Base-by-base conservation (phyloP, 1,140 invertebrate genomes). In the Prorops nasuta region DNA sequence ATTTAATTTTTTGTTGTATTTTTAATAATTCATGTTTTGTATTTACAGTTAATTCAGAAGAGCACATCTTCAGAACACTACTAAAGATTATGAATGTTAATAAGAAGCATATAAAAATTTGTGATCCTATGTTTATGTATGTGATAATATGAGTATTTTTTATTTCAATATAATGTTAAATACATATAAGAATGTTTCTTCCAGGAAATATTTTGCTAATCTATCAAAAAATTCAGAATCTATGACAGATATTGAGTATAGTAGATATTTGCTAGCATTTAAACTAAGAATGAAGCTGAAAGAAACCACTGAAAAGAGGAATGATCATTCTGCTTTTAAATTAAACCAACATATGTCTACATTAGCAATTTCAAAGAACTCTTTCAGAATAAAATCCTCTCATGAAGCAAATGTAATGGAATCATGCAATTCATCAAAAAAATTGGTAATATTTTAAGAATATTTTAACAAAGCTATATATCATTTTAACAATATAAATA, bases 41-140 rank as follows among this genome's bases (percentile, higher is more conserved):
- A n/a, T 51, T 49, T 61, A 28, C 32, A 75, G 72, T 64, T 54
- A 66, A 72, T 34, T 76, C 72, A 46, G 63, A 67, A 15, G 68
- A 73, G 22, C 63, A 75, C 48, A 66, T 76, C 37, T 67, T 69
- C 34, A 68, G 63, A 56, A 63, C 69, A 39, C 53, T 77, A 32
- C 55, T 75, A 7, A 66, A 62, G 51, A 58, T 61, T 22, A 66
- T 62, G 47, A 49, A 61, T 21, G 55, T 46, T 7, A 56, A 54
- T 6, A 53, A 66, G 38, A 56, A 64, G 44, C 60, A 64, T 47
- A 49, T 28, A 12, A 52, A 66, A 56, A 63, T 77, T 50, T 71
- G 41, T 46, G 46, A 58, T 3, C 50, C 50, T 43, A 63, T 75
- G 41, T 69, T 75, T 35, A 47, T 20, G 72, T 75, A 58, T 39